A percentile compares a stretch with the other conserved stretches of the same genome.
phyloP scores from a whole-genome alignment of 2,888 invertebrate species.

The Apomyelois bistriatella region DNA sequence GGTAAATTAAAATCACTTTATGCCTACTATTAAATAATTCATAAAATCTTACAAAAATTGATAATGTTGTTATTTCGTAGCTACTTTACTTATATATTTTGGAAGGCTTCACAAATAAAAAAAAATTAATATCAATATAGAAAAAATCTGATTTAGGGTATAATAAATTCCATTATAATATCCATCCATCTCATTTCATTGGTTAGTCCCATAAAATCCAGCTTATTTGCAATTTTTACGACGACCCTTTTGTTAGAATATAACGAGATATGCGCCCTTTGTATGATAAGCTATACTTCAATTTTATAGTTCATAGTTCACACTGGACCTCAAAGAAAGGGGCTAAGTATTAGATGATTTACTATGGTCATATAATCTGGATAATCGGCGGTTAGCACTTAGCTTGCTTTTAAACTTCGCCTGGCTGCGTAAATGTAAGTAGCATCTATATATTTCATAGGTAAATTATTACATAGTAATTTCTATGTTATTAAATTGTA shows the following conservation, averaged over 20 bases:
- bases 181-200: slow-evolving; percentile 54
- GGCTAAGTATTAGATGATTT: slow-evolving; percentile 70
- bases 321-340: slow-evolving; percentile 47
- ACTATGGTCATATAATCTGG: slow-evolving; percentile 65
- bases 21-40: too few relatives aligned
- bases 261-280: slow-evolving; percentile 66
- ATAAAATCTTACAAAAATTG: too few relatives aligned
- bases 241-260: slow-evolving; percentile 52
- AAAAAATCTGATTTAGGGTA: slow-evolving; percentile 28
- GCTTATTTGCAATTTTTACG: slow-evolving; percentile 74
- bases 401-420: slow-evolving; percentile 40
- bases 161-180: slow-evolving; percentile 33
- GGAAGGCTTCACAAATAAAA: too few relatives aligned
- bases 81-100: too few relatives aligned
- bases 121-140: background rate
- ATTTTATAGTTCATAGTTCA: slow-evolving; percentile 78
- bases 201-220: slow-evolving; percentile 50
- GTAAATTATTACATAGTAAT: background rate
- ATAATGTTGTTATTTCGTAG: too few relatives aligned
- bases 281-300: slow-evolving; percentile 67
- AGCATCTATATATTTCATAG: too few relatives aligned
- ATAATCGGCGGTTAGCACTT: slow-evolving; percentile 67
- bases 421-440: slow-evolving; percentile 27
- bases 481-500: too few relatives aligned
- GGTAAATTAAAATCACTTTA: too few relatives aligned